phyloP scores from a whole-genome alignment of 2,888 invertebrate genomes.

The Drosophila monieri region DNA sequence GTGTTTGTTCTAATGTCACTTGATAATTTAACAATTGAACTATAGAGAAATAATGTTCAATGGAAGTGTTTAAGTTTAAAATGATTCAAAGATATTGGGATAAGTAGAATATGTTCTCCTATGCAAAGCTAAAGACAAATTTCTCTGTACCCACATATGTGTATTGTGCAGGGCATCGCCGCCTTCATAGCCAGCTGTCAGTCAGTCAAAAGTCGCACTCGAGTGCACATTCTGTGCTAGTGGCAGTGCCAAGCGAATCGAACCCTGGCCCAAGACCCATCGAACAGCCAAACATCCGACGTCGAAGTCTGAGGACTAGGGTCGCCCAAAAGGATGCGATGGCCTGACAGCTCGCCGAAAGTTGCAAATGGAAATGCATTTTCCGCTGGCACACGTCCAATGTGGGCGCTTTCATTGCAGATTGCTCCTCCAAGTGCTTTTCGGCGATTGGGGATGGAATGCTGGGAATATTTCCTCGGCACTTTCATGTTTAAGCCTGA shows the following conservation, averaged over 20 bases:
- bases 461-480: conserved; percentile 16
- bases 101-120: too few species aligned
- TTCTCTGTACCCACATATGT: not conserved
- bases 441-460: conserved; percentile 17
- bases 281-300: conserved; percentile 5
- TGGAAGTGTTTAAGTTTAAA: too few species aligned
- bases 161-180: not conserved
- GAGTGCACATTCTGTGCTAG: conserved; percentile 63
- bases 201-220: conserved; percentile 64
- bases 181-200: conserved; percentile 40
- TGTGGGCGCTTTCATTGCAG: conserved; percentile 23
- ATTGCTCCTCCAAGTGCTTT: conserved; percentile 24
- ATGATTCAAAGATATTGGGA: too few species aligned
- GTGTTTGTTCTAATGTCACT: too few species aligned
- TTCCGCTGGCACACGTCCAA: conserved; percentile 43
- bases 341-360: conserved; percentile 29
- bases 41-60: too few species aligned
- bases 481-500: conserved; percentile 22
- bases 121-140: not conserved
- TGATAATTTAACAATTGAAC: too few species aligned
- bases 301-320: conserved; percentile 7
- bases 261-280: conserved; percentile 40
- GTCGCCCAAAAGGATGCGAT: conserved; percentile 26
- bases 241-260: conserved; percentile 50
- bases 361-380: conserved; percentile 45